Base-by-base conservation (phyloP, 2,888 invertebrate species). In the Caenorhabditis panamensis region DNA sequence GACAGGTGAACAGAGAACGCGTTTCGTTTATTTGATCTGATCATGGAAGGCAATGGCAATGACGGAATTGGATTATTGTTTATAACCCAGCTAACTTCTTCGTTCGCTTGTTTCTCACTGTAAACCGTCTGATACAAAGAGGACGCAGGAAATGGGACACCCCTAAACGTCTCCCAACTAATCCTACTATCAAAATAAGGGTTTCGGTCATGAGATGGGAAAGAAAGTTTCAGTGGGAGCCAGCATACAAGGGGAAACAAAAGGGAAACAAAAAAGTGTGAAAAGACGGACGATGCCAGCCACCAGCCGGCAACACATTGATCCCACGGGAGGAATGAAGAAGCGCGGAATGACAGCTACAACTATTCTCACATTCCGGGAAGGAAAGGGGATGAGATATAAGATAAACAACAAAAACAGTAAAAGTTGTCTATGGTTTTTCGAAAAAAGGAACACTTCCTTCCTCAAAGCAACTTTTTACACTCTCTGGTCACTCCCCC, bases 241-340 rank as follows among this genome's bases (percentile, higher is more conserved):
- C 41, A 69, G 61, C 61, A 53, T 61, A 28, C 51, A 26, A n/a
- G 56, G 44, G 3, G 47, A 31, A 54, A 36, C 49, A 47, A 47
- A 59, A 47, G 41, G 28, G 18, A 59, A 66, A 73, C 64, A 66
- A 73, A 73, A 51, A 73, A 64, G 73, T 73, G 73, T 73, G 73
- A 73, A 73, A 66, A 64, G 72, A 63, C 56, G 64, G 31, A 20
- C 58, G 58, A 58, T 36, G 36, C 58, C 58, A 59, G 59, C 61
- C 61, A 71, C 62, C 71, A 71, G 62, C 63, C 58, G 41, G 64
- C 73, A 73, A 73, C 73, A 73, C 73, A 73, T 73, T 73, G 73
- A 73, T 73, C 73, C 73, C 73, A 73, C 73, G 73, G 73, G 73
- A 73, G 24, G 44, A 66, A 59, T 59, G 73, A 66, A 73, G 51